Percentiles rank a stretch among this genome's conserved stretches.
Evolutionary conservation across 1,140 invertebrate species (phyloP).

Genomic region (Drosophila nigromelanica): DNA sequence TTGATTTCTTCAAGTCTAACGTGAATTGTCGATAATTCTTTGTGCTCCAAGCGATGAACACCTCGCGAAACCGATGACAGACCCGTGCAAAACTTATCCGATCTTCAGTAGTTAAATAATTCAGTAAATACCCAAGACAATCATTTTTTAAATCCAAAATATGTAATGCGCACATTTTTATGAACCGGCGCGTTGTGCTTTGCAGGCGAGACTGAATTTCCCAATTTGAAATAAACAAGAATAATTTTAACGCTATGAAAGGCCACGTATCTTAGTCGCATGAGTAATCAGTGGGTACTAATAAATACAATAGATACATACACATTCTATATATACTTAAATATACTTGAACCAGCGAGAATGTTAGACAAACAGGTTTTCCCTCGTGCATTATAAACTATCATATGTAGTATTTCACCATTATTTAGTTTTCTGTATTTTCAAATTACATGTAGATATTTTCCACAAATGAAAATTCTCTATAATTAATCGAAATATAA

Average conservation of each 20-base stretch:
- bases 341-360: too few relatives aligned
- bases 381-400: not conserved
- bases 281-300: conserved; percentile 52
- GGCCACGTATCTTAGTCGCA: conserved; percentile 39
- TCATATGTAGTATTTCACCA: not conserved
- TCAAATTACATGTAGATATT: too few relatives aligned
- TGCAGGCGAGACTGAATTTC: conserved; percentile 7
- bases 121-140: conserved; percentile 47
- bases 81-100: conserved; percentile 44
- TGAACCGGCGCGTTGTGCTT: not conserved
- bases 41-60: conserved; percentile 22
- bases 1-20: conserved; percentile 11
- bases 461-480: too few relatives aligned
- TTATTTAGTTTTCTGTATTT: not conserved
- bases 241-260: conserved; percentile 5
- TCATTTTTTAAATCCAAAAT: conserved; percentile 52
- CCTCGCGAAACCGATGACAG: conserved; percentile 50
- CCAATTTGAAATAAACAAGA: conserved; percentile 22
- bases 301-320: conserved; percentile 34
- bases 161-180: conserved; percentile 34
- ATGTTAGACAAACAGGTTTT: conserved; percentile 32
- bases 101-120: conserved; percentile 29
- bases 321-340: too few relatives aligned
- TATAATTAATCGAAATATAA: too few relatives aligned
- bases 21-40: conserved; percentile 30